Conservation (phyloP, 2,888 invertebrate genomes). For the Pollenia angustigena region DNA sequence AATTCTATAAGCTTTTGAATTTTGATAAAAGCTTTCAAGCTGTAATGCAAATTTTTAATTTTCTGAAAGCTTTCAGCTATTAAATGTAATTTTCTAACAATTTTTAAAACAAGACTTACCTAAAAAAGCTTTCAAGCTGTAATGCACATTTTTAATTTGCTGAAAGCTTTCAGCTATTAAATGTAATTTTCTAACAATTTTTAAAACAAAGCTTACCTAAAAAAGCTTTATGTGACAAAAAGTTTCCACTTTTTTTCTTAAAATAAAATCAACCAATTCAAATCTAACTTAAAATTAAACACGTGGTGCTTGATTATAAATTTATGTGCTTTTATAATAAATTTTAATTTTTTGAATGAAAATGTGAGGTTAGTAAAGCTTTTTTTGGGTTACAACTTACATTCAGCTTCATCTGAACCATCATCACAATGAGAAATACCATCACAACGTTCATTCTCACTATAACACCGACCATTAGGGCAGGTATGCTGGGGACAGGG, state of each 20-base stretch:
- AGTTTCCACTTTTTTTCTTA: conserved; percentile 20
- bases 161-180: no score
- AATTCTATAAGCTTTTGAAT: no score
- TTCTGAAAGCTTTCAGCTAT: no score
- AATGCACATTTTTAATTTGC: no score
- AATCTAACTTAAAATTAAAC: background rate
- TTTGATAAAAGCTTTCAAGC: no score
- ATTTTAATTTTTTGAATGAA: conserved; percentile 2
- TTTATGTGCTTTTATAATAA: conserved; percentile 31
- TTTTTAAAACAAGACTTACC: no score
- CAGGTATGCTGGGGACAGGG: conserved; percentile 85
- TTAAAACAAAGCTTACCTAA: background rate
- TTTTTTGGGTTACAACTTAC: conserved; percentile 81
- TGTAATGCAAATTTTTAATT: no score
- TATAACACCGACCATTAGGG: conserved; percentile 85
- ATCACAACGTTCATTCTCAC: conserved; percentile 85
- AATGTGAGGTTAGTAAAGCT: conserved; percentile 51
- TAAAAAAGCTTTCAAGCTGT: background rate
- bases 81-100: no score
- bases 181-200: no score
- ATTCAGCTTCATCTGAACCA: conserved; percentile 86
- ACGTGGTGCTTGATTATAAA: conserved; percentile 25
- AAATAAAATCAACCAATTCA: background rate
- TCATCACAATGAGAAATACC: conserved; percentile 86
- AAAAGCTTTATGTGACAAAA: background rate